Conservation (phyloP, 2,888 invertebrate species). For the Agrotis clavis region DNA sequence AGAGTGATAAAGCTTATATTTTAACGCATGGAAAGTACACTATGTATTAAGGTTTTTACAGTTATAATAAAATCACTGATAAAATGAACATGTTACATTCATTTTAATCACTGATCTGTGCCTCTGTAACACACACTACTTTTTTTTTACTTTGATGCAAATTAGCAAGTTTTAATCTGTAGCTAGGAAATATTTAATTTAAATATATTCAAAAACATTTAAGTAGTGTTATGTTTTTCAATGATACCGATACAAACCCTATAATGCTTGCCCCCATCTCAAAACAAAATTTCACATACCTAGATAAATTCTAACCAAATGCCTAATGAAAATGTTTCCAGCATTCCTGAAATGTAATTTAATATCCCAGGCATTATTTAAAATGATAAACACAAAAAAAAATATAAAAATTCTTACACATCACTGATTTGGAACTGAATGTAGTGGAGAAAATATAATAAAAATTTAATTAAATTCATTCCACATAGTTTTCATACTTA, state of each 20-base stretch:
- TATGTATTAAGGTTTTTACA: constrained; percentile 89
- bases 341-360: neutral
- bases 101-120: constrained; percentile 58
- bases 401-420: too few relatives aligned
- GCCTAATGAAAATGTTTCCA: neutral
- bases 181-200: constrained; percentile 61
- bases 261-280: neutral
- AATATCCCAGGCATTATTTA: too few relatives aligned
- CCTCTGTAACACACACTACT: constrained; percentile 47
- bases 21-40: constrained; percentile 81
- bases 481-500: too few relatives aligned
- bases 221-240: constrained; percentile 55
- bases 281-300: neutral
- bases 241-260: constrained; percentile 23
- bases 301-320: neutral
- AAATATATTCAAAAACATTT: constrained; percentile 53
- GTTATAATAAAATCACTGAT: constrained; percentile 86
- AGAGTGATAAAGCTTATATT: constrained; percentile 76
- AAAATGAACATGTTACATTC: constrained; percentile 68
- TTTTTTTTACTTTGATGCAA: constrained; percentile 49
- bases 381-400: too few relatives aligned
- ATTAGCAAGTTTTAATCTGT: constrained; percentile 53
- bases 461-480: too few relatives aligned
- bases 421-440: too few relatives aligned
- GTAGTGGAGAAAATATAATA: too few relatives aligned